Evolutionary conservation across 2,797 vertebrate species (phyloP), one percentile per base, ranked within the genome.

Genomic region (Orestias chungarensis): DNA sequence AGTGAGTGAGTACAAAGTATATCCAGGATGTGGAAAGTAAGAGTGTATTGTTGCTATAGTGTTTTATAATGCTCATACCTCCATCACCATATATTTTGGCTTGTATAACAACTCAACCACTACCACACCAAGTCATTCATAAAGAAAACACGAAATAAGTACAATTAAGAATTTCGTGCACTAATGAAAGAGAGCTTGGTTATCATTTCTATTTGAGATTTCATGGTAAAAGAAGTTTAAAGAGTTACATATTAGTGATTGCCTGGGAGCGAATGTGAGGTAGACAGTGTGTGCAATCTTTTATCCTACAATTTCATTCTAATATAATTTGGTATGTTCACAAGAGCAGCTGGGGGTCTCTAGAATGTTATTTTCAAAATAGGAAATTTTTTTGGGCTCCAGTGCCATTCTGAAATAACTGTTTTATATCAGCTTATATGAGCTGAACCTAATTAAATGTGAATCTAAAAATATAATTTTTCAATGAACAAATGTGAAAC

Each of bases 191-290:
- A 70, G 44, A 78, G 70, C 33, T 76, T 75, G 71, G 80, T 82
- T 82, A 59, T 84, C 75, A 80, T 72, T 54, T 75, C 68, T 86
- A 73, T 81, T 85, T 66, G 73, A 80, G 84, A 76, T 81, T 50
- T 47, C 49, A 66, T 78, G 70, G 81, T 82, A 75, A 77, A 76
- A 82, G 68, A 76, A 27, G 46, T 74, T 83, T 71, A 44, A 68
- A 52, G 66, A 66, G 64, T 71, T 20, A 38, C 44, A 75, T 74
- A 78, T 82, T 54, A 43, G 43, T 57, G 50, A 66, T 46, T 43
- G 61, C 54, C 27, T 54, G 50, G 64, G 72, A 42, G 57, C 47
- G 65, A 66, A 25, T 54, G 57, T 64, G 74, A 44, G 40, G 31
- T 8, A 27, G 27, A 18, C 44, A 17, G 35, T 49, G 54, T 68